A percentile compares a stretch with the other conserved stretches of the same genome.
Evolutionary conservation across 2,113 vertebrate species (phyloP).

Genomic region (Chlamydotis undulata): DNA sequence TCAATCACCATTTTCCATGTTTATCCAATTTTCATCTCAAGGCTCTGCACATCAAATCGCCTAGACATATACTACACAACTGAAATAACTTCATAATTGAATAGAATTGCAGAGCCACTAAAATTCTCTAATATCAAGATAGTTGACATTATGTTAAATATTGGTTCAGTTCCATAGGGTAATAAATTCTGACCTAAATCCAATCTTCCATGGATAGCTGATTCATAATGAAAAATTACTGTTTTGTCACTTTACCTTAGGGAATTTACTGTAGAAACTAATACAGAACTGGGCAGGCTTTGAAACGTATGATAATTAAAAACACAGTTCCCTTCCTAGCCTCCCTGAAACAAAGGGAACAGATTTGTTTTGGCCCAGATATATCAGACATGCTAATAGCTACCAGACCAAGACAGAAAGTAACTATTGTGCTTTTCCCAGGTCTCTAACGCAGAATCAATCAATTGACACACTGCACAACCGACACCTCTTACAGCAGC

Average conservation of each 20-base stretch:
- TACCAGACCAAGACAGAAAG: background rate
- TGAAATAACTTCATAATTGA: conserved; percentile 77
- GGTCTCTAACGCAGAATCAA: background rate
- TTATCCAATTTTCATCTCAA: conserved; percentile 72
- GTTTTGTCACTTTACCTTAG: conserved; percentile 71
- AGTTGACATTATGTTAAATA: conserved; percentile 76
- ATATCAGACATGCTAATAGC: background rate
- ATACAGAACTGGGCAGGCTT: background rate
- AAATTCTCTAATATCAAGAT: conserved; percentile 65
- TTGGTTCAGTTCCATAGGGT: conserved; percentile 64
- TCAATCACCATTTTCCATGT: conserved; percentile 76
- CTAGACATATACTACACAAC: conserved; percentile 57
- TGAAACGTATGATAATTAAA: background rate
- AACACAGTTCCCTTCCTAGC: background rate
- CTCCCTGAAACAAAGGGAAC: background rate
- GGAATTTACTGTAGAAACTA: conserved; percentile 55
- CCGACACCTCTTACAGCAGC: background rate
- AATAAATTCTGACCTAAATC: conserved; percentile 79
- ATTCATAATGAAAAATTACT: conserved; percentile 77
- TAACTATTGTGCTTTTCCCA: background rate
- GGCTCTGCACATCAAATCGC: conserved; percentile 67
- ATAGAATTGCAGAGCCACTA: conserved; percentile 74
- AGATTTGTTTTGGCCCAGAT: background rate
- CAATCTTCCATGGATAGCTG: conserved; percentile 76
- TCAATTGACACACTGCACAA: background rate